Evolutionary conservation across 92 coral and sea anemone species (phyloP).

Genomic region (Blastomussa wellsi): DNA sequence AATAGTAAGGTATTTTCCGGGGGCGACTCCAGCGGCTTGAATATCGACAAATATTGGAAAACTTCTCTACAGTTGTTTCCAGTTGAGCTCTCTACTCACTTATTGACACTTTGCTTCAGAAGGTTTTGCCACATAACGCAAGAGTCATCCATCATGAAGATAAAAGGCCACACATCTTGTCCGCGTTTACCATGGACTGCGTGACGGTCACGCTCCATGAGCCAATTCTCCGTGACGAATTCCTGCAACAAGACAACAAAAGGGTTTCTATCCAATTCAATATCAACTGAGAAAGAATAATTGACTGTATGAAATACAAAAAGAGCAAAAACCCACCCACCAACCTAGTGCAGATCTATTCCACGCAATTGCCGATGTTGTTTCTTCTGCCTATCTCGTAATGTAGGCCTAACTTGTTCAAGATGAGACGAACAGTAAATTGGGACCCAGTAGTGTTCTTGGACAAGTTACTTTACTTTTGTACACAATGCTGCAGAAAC

Average conservation of each 20-base stretch:
- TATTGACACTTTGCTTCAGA: conserved; percentile 47
- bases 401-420: neutral
- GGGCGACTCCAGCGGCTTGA: no score
- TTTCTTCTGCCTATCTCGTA: neutral
- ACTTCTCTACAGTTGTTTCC: no score
- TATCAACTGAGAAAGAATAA: neutral
- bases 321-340: neutral
- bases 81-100: conserved; percentile 22
- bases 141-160: conserved; percentile 98
- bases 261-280: neutral
- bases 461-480: neutral
- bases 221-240: conserved; percentile 91
- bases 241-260: conserved; percentile 57
- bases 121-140: conserved; percentile 98
- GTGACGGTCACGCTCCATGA: conserved; percentile 83
- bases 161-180: conserved; percentile 85
- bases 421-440: neutral
- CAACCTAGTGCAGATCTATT: neutral
- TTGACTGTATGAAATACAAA: neutral
- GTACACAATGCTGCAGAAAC: neutral
- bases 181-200: conserved; percentile 59
- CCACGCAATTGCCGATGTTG: no score
- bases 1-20: no score
- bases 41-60: no score
- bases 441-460: neutral